Base-by-base conservation (phyloP, 2,888 invertebrate genomes). In the Noctua janthe region DNA sequence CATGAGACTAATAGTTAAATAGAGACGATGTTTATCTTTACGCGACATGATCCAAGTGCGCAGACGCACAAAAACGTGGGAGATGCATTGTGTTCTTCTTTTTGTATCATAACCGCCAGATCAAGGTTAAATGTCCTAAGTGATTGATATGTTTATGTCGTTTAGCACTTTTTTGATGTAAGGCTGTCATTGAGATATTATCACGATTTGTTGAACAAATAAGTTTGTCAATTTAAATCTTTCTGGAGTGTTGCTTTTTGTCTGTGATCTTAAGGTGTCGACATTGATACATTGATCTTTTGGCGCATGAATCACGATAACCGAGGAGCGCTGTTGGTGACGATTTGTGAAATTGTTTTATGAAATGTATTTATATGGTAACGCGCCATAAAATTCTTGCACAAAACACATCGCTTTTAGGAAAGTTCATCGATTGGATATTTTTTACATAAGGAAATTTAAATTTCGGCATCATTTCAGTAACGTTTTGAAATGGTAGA, bases 11-110 rank as follows among this genome's bases (percentile, higher is more conserved):
- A 90, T 88, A 88, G 78, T 80, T 71, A 75, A 47, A 75, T 49
- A 8, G 56, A 78, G 71, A 77, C 75, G 88, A 89, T 90, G 86
- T 87, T 91, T 91, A 92, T 91, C 91, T 87, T 91, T 90, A 92
- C 87, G 86, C 86, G 90, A 87, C 89, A 91, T 93, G 92, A 93
- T 91, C 89, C 89, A 90, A 91, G 79, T 70, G 73, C 56, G 77
- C 88, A 88, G 88, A 87, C 86, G 62, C 81, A 92, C 88, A 93
- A 94, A 94, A 94, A 93, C 93, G 94, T 94, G 94, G 90, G 94
- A 92, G 87, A 88, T 80, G 77, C 87, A 88, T 91, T 88, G 87
- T 90, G 81, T 35, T 87, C 90, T 91, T 91, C 92, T 92, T 89
- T 90, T 90, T 67, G 73, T 82, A 88, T 87, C 86, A 85, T 86